Base-by-base conservation (phyloP, 2,797 vertebrate genomes). In the Danio jaintianensis region DNA sequence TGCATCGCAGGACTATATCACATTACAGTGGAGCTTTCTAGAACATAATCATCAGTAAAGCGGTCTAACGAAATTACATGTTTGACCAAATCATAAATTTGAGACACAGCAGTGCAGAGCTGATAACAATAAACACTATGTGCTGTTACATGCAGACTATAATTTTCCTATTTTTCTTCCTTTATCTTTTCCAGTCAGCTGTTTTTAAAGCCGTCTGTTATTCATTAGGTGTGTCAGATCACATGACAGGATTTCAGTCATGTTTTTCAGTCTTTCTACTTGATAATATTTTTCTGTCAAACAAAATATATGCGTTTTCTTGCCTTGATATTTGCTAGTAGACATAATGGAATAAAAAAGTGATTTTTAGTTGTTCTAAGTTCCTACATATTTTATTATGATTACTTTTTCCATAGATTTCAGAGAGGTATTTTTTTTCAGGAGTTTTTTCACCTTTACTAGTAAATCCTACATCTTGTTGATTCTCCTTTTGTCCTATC, bases 151-250 rank as follows among this genome's bases (percentile, higher is more conserved):
- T 42, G 16, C 45, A 42, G 55, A n/a, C 64, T 50, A 40, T 52
- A 1, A 40, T 20, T 36, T 79, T 70, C 55, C 66, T 61, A 59
- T 62, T 61, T 61, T 40, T 50, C 20, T 47, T 18, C 10, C n/a
- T 38, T 50, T 62, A 70, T 70, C 67, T 62, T 15, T 71, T 79
- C 67, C 10, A 47, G 55, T 79, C 55, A 70, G 45, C 11, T 79
- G 77, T 79, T 62, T 61, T 70, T 42, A 52, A 61, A 22, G 11
- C 29, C 13, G 18, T 29, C 40, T 79, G 63, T 64, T 64, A 63
- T 76, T 67, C n/a, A 7, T 50, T 68, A 58, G 66, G 53, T 78
- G 75, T 77, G 55, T 58, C 55, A 1, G 29, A 43, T 16, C 53
- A 40, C 71, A 7, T 50, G 42, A 22, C 6, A 50, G 29, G 66